Evolutionary conservation across 1,140 invertebrate species (phyloP), one percentile per base, ranked within the genome.

Genomic region (Babylonia areolata): DNA sequence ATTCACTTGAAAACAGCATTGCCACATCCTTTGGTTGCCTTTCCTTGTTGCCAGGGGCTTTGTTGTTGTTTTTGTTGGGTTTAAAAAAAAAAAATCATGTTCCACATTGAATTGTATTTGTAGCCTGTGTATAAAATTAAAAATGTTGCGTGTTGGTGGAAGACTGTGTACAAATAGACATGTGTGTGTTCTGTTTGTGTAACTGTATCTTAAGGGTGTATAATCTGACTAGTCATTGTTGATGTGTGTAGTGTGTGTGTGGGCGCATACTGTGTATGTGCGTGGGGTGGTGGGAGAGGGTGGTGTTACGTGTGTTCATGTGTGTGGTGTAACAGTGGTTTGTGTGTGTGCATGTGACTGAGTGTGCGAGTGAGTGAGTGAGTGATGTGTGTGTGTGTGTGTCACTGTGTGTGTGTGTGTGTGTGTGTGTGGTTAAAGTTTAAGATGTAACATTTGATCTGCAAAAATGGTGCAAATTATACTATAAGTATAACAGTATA

Each of bases 171-270:
- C n/a, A n/a, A n/a, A n/a, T 40, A 23, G 35, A 23, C 17, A 33
- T 78, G 77, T 78, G 11, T 78, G 77, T 33, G 6, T 51, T 33
- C 5, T 78, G 75, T 78, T 28, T 78, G 77, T 78, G 3, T 78
- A 0, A 17, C 3, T 78, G 31, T 51, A 51, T 51, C 46, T 51
- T n/a, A n/a, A n/a, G n/a, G n/a, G n/a, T n/a, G n/a, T n/a, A n/a
- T n/a, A n/a, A n/a, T 9, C 46, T 51, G 9, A 51, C n/a, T 51
- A 51, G 17, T 0, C 46, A 3, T 17, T 51, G 2, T 0, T 0
- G 0, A 0, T 51, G 46, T 64, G 28, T 64, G 58, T 64, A 51
- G 17, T 84, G 39, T 46, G 69, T 84, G 69, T 84, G 83, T 84
- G 83, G 40, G 83, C 39, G 69, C 71, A n/a, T 80, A 37, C 31